These are phyloP conservation scores for Magallana nippona DNA, from an alignment of 2,888 invertebrate genomes.

Conservation along the genomic window DNA sequence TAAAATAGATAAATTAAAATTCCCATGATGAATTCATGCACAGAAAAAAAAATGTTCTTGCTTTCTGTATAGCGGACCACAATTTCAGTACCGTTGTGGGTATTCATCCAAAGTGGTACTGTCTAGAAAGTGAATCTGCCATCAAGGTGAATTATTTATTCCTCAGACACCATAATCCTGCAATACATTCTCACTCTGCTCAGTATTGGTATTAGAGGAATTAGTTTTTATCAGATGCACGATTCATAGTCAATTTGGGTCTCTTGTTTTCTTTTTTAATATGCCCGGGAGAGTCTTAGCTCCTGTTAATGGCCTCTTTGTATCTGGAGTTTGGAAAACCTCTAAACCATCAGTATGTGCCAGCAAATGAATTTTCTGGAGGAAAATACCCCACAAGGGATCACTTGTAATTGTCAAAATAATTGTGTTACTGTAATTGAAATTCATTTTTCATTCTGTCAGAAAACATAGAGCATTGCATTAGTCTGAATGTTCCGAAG, in stretches of 20 bases:
- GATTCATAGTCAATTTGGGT: slow-evolving; percentile 32
- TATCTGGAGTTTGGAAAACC: background rate
- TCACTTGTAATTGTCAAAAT: slow-evolving; percentile 50
- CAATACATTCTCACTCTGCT: slow-evolving; percentile 18
- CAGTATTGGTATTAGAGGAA: slow-evolving; percentile 23
- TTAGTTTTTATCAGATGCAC: slow-evolving; percentile 27
- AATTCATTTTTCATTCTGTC: slow-evolving; percentile 53
- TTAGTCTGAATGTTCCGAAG: slow-evolving; percentile 7
- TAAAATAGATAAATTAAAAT: too few species aligned
- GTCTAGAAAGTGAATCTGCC: slow-evolving; percentile 10
- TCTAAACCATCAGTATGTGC: slow-evolving; percentile 18
- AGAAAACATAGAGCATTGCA: slow-evolving; percentile 41
- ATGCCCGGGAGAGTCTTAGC: background rate
- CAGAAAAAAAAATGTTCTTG: background rate
- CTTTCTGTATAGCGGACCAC: background rate
- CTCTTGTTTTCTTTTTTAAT: slow-evolving; percentile 35
- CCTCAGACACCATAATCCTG: slow-evolving; percentile 14
- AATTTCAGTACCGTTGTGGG: background rate
- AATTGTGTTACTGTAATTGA: slow-evolving; percentile 52
- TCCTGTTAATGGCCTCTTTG: background rate
- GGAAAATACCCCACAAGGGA: slow-evolving; percentile 28
- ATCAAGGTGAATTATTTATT: slow-evolving; percentile 28
- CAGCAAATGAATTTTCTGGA: slow-evolving; percentile 20
- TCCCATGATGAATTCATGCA: too few species aligned
- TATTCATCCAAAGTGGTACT: background rate